These are phyloP conservation scores for Eueremaeus valkanovi DNA, from an alignment of 2,888 invertebrate genomes.

Conservation along the genomic window DNA sequence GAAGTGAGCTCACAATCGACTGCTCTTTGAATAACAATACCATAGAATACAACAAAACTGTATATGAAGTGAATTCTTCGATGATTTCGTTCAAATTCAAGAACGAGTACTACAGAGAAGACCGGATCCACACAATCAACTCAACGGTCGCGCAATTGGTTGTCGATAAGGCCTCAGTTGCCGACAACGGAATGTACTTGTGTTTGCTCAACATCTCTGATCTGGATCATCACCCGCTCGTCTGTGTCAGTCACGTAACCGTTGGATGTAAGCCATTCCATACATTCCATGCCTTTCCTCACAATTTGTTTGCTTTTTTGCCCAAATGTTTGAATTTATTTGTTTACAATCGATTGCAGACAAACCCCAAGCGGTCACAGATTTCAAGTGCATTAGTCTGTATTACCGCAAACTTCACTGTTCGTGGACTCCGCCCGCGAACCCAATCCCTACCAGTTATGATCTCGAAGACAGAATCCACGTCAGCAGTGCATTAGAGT, in stretches of 20 bases:
- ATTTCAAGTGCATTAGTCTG: conserved; percentile 43
- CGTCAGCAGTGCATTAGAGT: neutral
- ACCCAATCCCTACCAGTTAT: conserved; percentile 41
- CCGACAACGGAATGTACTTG: conserved; percentile 42
- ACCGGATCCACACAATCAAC: conserved; percentile 29
- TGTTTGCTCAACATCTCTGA: conserved; percentile 39
- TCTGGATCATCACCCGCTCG: conserved; percentile 20
- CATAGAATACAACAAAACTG: neutral
- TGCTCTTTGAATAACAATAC: conserved; percentile 19
- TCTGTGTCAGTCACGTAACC: conserved; percentile 41
- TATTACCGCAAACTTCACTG: conserved; percentile 43
- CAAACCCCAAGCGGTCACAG: conserved; percentile 27
- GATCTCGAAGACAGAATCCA: conserved; percentile 18
- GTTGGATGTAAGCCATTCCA: conserved; percentile 44
- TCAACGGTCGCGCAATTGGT: conserved; percentile 37
- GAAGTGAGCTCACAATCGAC: neutral
- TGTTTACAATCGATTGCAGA: conserved; percentile 22
- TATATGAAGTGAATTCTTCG: conserved; percentile 16
- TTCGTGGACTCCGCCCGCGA: conserved; percentile 41
- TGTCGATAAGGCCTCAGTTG: conserved; percentile 36
- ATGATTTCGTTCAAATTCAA: conserved; percentile 8
- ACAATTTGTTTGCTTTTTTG: neutral
- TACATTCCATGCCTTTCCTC: conserved; percentile 31
- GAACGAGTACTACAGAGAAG: neutral
- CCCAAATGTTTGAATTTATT: neutral